A percentile compares a stretch with the other conserved stretches of the same genome.
phyloP scores from a whole-genome alignment of 2,113 vertebrate species.

The Neofelis nebulosa region DNA sequence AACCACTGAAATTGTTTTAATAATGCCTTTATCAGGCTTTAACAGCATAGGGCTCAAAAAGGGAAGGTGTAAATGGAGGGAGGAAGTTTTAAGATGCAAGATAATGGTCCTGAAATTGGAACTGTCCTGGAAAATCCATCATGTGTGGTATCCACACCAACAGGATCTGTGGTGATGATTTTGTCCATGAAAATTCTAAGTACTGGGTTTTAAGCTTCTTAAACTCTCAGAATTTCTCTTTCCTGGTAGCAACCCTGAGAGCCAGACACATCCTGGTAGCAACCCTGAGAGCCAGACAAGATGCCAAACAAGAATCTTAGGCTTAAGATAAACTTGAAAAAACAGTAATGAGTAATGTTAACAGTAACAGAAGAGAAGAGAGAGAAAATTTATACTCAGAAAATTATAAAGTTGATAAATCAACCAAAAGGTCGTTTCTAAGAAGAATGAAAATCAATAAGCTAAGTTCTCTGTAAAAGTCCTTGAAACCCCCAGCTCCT shows the following conservation, averaged over 20 bases:
- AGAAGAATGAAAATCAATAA: constrained; percentile 27
- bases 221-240: not conserved
- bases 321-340: constrained; percentile 32
- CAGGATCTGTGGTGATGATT: not conserved
- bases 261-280: not conserved
- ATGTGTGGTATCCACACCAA: not conserved
- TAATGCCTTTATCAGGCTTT: not conserved
- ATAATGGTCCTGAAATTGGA: not conserved
- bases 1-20: not conserved
- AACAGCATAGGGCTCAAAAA: not conserved
- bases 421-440: not conserved
- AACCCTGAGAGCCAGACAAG: not conserved
- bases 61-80: not conserved
- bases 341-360: not conserved
- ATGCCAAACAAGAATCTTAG: not conserved
- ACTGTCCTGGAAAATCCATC: not conserved
- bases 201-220: not conserved
- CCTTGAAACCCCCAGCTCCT: not conserved
- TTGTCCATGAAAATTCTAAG: not conserved
- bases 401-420: not conserved
- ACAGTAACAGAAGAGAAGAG: not conserved
- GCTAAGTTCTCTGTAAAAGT: not conserved
- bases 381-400: not conserved
- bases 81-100: not conserved
- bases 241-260: not conserved